Evolutionary conservation across 2,113 vertebrate species (phyloP).

Genomic region (Zootoca vivipara): DNA sequence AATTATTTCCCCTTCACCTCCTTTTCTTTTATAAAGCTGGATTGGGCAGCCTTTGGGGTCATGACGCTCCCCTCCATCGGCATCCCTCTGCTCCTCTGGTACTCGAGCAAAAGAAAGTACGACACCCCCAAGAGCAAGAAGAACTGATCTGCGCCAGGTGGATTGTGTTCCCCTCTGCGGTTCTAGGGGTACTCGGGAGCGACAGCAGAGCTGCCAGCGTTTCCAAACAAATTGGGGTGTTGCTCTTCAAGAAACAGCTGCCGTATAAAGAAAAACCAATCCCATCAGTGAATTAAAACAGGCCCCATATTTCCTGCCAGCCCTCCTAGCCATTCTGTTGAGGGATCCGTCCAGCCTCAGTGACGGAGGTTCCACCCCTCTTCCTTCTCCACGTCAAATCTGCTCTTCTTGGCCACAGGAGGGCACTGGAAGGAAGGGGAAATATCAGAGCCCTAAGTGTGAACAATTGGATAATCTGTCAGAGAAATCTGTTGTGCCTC

Average conservation of each 20-base stretch:
- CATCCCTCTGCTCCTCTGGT: constrained; percentile 96
- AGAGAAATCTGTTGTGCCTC: neutral
- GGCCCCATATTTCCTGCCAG: neutral
- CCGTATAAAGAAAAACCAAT: too few relatives aligned
- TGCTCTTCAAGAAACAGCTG: rapidly evolving
- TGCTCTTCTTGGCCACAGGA: neutral
- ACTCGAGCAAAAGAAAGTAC: constrained; percentile 96
- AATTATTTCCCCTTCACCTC: rapidly evolving
- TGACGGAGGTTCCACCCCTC: neutral
- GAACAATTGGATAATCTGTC: neutral
- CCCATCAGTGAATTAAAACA: neutral
- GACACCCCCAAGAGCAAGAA: constrained; percentile 93
- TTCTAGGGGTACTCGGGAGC: neutral
- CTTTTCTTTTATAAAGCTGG: constrained; percentile 76
- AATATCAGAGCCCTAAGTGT: neutral
- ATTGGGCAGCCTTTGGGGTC: constrained; percentile 96
- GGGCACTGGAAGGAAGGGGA: neutral
- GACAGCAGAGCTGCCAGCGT: neutral
- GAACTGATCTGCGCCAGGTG: constrained; percentile 77
- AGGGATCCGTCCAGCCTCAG: neutral
- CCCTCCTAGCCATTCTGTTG: rapidly evolving
- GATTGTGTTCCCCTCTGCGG: neutral
- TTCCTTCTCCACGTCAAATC: neutral
- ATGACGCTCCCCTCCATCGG: constrained; percentile 98
- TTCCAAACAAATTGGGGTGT: neutral